Evolutionary conservation across 2,797 vertebrate species (phyloP).

Genomic region (Sardinella longiceps): DNA sequence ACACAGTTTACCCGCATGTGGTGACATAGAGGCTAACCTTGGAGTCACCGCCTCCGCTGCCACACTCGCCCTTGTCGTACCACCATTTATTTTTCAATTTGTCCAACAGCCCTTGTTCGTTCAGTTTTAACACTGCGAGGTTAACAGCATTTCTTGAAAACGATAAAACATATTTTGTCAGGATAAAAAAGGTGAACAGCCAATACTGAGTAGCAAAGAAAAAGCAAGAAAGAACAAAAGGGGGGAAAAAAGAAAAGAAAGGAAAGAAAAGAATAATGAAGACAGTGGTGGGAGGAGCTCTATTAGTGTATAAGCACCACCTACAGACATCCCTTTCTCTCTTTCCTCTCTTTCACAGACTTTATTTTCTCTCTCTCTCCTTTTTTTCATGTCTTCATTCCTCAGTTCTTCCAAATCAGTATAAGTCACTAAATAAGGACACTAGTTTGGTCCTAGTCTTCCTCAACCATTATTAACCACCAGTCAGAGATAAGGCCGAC

Average conservation of each 20-base stretch:
- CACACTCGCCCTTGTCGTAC: slow-evolving; percentile 99
- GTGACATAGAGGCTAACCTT: slow-evolving; percentile 96
- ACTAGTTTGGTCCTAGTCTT: neutral
- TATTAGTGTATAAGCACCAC: slow-evolving; percentile 49
- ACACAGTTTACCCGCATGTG: slow-evolving; percentile 90
- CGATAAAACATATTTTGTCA: slow-evolving; percentile 50
- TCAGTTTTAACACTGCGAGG: slow-evolving; percentile 99
- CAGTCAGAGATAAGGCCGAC: neutral
- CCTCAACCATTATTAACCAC: neutral
- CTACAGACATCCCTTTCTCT: slow-evolving; percentile 18
- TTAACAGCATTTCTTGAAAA: slow-evolving; percentile 99
- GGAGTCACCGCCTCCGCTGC: slow-evolving; percentile 99
- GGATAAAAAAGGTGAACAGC: slow-evolving; percentile 27
- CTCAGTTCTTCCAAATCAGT: neutral
- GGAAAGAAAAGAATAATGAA: slow-evolving; percentile 19
- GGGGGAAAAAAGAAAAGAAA: neutral
- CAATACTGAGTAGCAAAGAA: slow-evolving; percentile 15
- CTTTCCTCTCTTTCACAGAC: slow-evolving; percentile 16
- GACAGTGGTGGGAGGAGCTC: slow-evolving; percentile 53
- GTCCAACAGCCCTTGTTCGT: slow-evolving; percentile 99
- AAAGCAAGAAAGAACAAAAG: neutral
- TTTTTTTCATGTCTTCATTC: neutral
- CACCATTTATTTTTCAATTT: slow-evolving; percentile 99
- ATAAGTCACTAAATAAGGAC: neutral
- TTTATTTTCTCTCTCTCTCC: neutral